These are phyloP conservation scores for Rana temporaria DNA, from an alignment of 2,113 vertebrate genomes.

Conservation along the genomic window DNA sequence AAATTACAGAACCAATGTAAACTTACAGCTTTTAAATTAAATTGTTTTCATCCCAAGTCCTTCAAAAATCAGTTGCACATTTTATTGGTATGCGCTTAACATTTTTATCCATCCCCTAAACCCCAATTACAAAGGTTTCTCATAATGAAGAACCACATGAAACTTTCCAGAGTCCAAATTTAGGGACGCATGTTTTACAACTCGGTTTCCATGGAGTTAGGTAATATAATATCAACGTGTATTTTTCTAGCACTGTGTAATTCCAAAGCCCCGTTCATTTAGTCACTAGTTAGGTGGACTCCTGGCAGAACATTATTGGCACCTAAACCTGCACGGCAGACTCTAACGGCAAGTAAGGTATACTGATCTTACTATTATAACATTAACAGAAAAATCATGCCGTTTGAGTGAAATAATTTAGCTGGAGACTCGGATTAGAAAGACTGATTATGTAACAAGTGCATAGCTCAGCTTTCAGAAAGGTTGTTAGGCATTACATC, in stretches of 20 bases:
- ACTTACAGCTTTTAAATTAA: slow-evolving; percentile 54
- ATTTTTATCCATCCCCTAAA: slow-evolving; percentile 45
- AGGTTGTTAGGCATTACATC: slow-evolving; percentile 9
- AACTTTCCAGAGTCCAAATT: slow-evolving; percentile 52
- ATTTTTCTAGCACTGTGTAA: slow-evolving; percentile 31
- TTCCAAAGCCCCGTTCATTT: slow-evolving; percentile 10
- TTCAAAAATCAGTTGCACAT: slow-evolving; percentile 54
- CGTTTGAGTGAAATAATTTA: slow-evolving; percentile 7
- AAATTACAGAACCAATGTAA: slow-evolving; percentile 55
- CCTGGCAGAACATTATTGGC: slow-evolving; percentile 30
- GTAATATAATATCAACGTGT: slow-evolving; percentile 42
- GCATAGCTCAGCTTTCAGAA: neutral
- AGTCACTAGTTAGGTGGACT: slow-evolving; percentile 18
- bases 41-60: slow-evolving; percentile 51
- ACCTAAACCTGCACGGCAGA: slow-evolving; percentile 1
- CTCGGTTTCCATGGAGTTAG: slow-evolving; percentile 17
- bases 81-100: slow-evolving; percentile 52
- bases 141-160: slow-evolving; percentile 51
- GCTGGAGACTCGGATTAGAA: neutral
- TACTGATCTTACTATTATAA: slow-evolving; percentile 25
- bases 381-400: slow-evolving; percentile 9
- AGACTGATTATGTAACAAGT: slow-evolving; percentile 4
- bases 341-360: slow-evolving; percentile 11
- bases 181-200: slow-evolving; percentile 36
- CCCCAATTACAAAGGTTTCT: slow-evolving; percentile 41